phyloP scores from a whole-genome alignment of 1,140 invertebrate genomes.

The Drosophila arizonae region DNA sequence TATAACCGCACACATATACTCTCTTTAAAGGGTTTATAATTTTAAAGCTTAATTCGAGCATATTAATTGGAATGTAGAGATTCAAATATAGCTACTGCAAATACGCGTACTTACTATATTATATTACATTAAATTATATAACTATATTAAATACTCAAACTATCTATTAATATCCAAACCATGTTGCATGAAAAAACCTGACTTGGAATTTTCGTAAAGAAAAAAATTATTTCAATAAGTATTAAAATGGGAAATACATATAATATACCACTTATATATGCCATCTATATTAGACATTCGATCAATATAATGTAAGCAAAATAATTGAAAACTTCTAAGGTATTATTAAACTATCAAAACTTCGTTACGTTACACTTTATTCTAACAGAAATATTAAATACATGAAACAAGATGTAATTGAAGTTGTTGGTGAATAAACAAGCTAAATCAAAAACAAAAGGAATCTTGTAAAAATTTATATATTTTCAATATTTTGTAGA shows the following conservation, averaged over 20 bases:
- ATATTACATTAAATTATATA: slow-evolving; percentile 10
- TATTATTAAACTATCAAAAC: slow-evolving; percentile 53
- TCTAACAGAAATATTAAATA: slow-evolving; percentile 54
- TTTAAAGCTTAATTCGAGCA: slow-evolving; percentile 74
- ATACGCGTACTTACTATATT: slow-evolving; percentile 12
- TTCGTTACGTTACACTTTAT: slow-evolving; percentile 50
- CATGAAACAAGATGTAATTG: slow-evolving; percentile 70
- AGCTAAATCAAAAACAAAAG: slow-evolving; percentile 69
- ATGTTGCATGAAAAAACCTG: slow-evolving; percentile 17
- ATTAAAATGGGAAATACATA: no score
- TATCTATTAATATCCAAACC: slow-evolving; percentile 35
- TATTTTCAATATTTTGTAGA: background rate
- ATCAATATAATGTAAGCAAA: slow-evolving; percentile 35
- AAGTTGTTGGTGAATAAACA: slow-evolving; percentile 83
- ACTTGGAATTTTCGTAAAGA: no score
- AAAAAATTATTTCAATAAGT: no score
- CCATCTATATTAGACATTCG: slow-evolving; percentile 16
- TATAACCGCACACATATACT: slow-evolving; percentile 54
- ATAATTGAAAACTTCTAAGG: slow-evolving; percentile 48
- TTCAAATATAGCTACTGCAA: slow-evolving; percentile 10
- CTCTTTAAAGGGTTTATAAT: slow-evolving; percentile 56
- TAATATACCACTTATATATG: background rate
- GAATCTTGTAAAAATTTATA: background rate
- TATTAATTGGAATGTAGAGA: slow-evolving; percentile 60
- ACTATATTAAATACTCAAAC: slow-evolving; percentile 40